Percentiles rank a stretch among this genome's conserved stretches.
These are phyloP conservation scores for Tillus elongatus DNA, from an alignment of 2,888 invertebrate species.

Conservation along the genomic window DNA sequence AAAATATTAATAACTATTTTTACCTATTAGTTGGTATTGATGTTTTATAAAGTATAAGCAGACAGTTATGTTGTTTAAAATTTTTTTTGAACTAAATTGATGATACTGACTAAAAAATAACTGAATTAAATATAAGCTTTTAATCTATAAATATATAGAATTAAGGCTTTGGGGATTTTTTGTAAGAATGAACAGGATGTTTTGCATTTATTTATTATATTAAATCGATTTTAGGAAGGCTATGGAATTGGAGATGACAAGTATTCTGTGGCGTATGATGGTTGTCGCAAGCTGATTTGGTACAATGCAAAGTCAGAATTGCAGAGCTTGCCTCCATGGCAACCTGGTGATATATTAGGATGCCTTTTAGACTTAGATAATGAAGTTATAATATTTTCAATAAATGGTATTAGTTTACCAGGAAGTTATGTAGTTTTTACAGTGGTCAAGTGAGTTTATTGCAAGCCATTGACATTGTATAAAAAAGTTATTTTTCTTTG, in stretches of 20 bases:
- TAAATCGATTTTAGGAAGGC: conserved; percentile 58
- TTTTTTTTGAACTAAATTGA: neutral
- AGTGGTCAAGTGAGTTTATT: conserved; percentile 54
- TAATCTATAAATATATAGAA: conserved; percentile 1
- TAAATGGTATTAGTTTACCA: conserved; percentile 67
- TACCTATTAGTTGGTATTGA: no score
- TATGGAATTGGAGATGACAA: conserved; percentile 92
- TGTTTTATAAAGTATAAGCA: no score
- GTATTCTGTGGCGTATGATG: conserved; percentile 85
- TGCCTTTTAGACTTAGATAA: conserved; percentile 70
- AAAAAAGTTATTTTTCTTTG: conserved; percentile 10
- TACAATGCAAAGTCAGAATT: conserved; percentile 69
- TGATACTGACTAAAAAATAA: neutral
- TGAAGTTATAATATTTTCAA: conserved; percentile 67
- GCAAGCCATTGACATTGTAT: neutral
- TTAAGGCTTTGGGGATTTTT: conserved; percentile 1
- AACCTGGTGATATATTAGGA: conserved; percentile 76
- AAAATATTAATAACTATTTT: no score
- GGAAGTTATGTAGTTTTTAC: conserved; percentile 67
- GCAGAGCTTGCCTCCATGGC: conserved; percentile 57
- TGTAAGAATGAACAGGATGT: no score
- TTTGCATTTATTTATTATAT: no score
- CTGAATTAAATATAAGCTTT: conserved; percentile 5
- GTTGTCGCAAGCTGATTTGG: conserved; percentile 84
- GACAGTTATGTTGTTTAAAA: no score